Evolutionary conservation across 2,113 vertebrate genomes (phyloP).

Genomic region (Upupa epops): DNA sequence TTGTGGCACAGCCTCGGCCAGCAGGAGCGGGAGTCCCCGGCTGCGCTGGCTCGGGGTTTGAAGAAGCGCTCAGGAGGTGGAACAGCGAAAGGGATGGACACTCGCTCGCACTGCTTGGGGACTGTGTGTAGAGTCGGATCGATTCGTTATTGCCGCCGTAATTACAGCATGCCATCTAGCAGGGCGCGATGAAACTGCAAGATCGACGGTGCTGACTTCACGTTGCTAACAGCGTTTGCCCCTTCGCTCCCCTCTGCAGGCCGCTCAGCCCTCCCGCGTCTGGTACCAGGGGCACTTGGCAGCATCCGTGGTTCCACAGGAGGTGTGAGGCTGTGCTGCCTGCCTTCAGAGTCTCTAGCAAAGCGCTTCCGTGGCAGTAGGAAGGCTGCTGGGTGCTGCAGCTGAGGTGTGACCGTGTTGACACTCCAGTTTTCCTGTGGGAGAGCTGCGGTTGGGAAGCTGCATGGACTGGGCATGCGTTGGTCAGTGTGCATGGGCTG

Average conservation of each 20-base stretch:
- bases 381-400: not conserved
- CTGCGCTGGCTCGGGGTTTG: not conserved
- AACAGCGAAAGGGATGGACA: not conserved
- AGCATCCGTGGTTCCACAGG: not conserved
- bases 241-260: not conserved
- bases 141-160: not conserved
- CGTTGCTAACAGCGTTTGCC: not conserved
- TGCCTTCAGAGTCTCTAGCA: not conserved
- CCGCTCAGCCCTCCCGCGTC: not conserved
- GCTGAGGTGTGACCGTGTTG: not conserved
- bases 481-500: accelerated
- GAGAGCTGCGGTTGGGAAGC: not conserved
- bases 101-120: not conserved
- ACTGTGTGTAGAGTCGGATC: not conserved
- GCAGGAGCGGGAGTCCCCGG: not conserved
- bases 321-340: not conserved
- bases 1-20: not conserved
- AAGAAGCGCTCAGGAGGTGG: accelerated
- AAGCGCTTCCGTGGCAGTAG: not conserved
- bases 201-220: not conserved
- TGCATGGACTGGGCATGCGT: accelerated
- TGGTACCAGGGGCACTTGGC: not conserved
- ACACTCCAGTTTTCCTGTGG: not conserved
- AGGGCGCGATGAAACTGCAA: constrained; percentile 56
- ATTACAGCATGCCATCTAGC: constrained; percentile 69